These are phyloP conservation scores for Molossus alvarezi DNA, from an alignment of 2,797 vertebrate species.

Conservation along the genomic window DNA sequence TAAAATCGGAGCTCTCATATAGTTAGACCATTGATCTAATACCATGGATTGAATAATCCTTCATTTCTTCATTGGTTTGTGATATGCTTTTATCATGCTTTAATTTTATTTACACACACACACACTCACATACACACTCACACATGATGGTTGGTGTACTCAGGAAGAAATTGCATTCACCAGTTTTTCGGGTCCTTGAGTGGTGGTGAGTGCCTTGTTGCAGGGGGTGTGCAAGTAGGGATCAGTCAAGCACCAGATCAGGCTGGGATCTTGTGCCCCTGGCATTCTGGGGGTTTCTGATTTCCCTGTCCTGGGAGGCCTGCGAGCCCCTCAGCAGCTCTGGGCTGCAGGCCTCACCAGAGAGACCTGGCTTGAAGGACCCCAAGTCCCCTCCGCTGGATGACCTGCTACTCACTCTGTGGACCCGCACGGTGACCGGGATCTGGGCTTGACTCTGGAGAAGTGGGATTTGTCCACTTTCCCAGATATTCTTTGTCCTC, in stretches of 20 bases:
- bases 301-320: background rate
- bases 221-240: background rate
- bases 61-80: conserved; percentile 8
- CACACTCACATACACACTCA: too few relatives aligned
- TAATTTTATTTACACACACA: background rate
- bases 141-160: background rate
- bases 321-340: background rate
- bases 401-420: too few relatives aligned
- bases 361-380: background rate
- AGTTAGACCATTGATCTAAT: background rate
- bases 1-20: conserved; percentile 1
- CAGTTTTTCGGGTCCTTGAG: background rate
- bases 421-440: fast-evolving
- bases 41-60: background rate
- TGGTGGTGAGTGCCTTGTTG: background rate
- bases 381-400: background rate
- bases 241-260: background rate
- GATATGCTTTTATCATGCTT: background rate
- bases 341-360: background rate
- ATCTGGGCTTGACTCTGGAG: background rate
- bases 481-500: background rate
- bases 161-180: background rate
- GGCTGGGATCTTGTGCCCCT: background rate
- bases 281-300: conserved; percentile 1
- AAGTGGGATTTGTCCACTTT: background rate